These are phyloP conservation scores for Hesperia comma DNA, from an alignment of 2,888 invertebrate genomes.

Conservation along the genomic window DNA sequence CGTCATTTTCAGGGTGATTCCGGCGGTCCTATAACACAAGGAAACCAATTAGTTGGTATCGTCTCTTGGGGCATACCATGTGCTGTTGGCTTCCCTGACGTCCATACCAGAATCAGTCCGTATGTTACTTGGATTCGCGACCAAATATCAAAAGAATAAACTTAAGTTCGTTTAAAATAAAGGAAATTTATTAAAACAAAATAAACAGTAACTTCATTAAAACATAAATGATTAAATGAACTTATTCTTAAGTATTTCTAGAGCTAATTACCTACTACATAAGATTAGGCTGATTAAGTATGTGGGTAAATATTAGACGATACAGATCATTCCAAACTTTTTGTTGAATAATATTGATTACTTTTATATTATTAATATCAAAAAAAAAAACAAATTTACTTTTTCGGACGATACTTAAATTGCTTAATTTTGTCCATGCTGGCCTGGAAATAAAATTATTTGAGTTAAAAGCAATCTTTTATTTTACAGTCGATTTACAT, in stretches of 20 bases:
- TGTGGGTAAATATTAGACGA: not conserved
- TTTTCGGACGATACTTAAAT: conserved; percentile 41
- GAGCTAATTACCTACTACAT: no score
- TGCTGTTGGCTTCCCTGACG: conserved; percentile 76
- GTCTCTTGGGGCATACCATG: conserved; percentile 81
- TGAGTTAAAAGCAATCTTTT: not conserved
- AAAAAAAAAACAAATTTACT: conserved; percentile 2
- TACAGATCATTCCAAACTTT: no score
- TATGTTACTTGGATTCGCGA: conserved; percentile 64
- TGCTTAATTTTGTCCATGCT: conserved; percentile 44
- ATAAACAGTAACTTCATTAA: not conserved
- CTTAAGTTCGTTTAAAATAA: no score
- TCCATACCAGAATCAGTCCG: conserved; percentile 70
- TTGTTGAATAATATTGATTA: no score
- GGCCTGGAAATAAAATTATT: conserved; percentile 46
- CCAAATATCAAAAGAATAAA: conserved; percentile 5
- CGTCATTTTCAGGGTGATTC: conserved; percentile 72
- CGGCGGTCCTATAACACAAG: conserved; percentile 69
- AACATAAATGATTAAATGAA: no score
- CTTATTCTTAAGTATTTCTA: no score
- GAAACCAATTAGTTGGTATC: conserved; percentile 63
- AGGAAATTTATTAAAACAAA: conserved; percentile 11
- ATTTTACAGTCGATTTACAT: not conserved
- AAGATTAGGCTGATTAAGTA: no score
- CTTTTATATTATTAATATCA: no score